Percentiles rank a stretch among this genome's conserved stretches.
These are phyloP conservation scores for Amphipoea oculea DNA, from an alignment of 2,888 invertebrate genomes.

Conservation along the genomic window DNA sequence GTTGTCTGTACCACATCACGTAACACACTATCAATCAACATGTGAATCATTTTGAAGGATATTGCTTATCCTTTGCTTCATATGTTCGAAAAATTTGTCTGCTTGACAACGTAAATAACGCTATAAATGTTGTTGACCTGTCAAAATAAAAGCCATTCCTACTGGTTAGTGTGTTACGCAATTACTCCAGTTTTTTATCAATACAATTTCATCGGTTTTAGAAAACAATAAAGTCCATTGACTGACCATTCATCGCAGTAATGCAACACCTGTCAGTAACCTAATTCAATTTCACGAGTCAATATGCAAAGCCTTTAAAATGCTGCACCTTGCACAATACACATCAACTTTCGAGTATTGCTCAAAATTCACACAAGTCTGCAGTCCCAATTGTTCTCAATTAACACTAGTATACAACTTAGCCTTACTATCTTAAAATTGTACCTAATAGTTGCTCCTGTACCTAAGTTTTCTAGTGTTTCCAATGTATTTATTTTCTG, in stretches of 20 bases:
- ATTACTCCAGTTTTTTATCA: background rate
- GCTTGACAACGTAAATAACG: too few species aligned
- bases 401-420: constrained; percentile 31
- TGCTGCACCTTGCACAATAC: background rate
- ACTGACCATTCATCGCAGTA: background rate
- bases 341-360: constrained; percentile 2
- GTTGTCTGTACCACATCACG: background rate
- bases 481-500: constrained; percentile 19
- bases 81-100: too few species aligned
- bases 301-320: constrained; percentile 1
- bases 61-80: too few species aligned
- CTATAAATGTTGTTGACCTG: too few species aligned
- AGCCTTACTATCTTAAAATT: background rate
- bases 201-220: background rate
- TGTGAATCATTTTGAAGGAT: too few species aligned
- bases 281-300: background rate
- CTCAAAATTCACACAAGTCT: constrained; percentile 17
- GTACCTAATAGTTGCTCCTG: background rate
- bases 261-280: background rate
- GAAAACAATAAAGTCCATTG: background rate
- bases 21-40: too few species aligned
- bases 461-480: constrained; percentile 29
- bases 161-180: too few species aligned
- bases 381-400: constrained; percentile 29
- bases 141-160: too few species aligned